Conservation (phyloP, 2,797 vertebrate genomes). For the Falco columbarius region DNA sequence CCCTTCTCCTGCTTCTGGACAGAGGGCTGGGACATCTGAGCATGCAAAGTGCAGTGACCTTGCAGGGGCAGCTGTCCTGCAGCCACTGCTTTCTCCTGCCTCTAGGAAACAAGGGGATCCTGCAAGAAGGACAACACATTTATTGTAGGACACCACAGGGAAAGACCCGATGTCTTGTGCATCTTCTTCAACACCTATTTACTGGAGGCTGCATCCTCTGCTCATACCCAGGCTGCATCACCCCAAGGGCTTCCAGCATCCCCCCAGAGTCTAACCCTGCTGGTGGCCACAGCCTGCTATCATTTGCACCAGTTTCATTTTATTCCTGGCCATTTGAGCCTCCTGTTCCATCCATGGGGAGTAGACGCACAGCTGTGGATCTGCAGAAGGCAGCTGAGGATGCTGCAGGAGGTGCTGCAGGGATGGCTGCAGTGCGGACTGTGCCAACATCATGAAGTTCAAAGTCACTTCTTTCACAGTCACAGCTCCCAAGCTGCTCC, state of each 20-base stretch:
- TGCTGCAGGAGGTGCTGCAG: not conserved
- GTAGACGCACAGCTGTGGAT: not conserved
- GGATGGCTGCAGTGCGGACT: not conserved
- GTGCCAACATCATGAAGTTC: not conserved
- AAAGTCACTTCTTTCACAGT: not conserved
- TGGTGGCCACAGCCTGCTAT: not conserved
- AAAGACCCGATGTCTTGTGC: not conserved
- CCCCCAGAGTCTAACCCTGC: not conserved
- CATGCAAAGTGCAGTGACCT: not conserved
- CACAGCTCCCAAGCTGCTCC: not conserved
- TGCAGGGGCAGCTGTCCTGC: accelerated
- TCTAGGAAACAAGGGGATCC: not conserved
- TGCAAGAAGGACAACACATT: not conserved
- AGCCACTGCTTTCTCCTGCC: not conserved
- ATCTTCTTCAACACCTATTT: not conserved
- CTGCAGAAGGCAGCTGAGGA: not conserved
- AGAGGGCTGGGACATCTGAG: not conserved
- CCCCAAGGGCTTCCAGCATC: not conserved
- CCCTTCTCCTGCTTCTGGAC: not conserved
- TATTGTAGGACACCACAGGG: not conserved
- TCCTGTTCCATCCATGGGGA: not conserved
- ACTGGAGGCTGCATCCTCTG: not conserved
- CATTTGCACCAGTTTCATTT: not conserved
- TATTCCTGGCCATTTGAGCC: not conserved
- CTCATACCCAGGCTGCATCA: not conserved